These are phyloP conservation scores for Bombylius major DNA, from an alignment of 2,888 invertebrate genomes.

Conservation along the genomic window DNA sequence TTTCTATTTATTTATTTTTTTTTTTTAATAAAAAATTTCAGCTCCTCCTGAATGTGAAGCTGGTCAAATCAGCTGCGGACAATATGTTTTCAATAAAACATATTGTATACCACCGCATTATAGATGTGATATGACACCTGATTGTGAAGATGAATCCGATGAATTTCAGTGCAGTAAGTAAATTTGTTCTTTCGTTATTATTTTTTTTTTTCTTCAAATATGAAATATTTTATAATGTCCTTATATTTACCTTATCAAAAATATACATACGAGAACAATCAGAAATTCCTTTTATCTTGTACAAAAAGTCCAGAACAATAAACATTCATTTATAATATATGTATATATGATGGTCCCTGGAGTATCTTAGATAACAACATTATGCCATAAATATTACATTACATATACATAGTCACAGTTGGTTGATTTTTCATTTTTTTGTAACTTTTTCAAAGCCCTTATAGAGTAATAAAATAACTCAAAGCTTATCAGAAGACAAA, in stretches of 20 bases:
- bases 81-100: conserved; percentile 91
- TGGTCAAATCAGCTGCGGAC: conserved; percentile 81
- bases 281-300: too few species aligned
- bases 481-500: too few species aligned
- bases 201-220: background rate
- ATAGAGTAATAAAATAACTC: too few species aligned
- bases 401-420: too few species aligned
- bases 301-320: background rate
- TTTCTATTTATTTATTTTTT: too few species aligned
- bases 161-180: conserved; percentile 92
- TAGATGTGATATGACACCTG: conserved; percentile 88
- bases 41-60: conserved; percentile 91
- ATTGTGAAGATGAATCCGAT: conserved; percentile 91
- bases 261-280: background rate
- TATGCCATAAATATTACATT: too few species aligned
- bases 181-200: background rate
- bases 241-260: background rate
- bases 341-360: too few species aligned
- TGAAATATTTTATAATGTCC: background rate
- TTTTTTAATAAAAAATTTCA: conserved; percentile 29
- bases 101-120: conserved; percentile 90
- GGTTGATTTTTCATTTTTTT: too few species aligned
- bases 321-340: too few species aligned
- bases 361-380: too few species aligned
- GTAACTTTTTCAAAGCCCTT: too few species aligned